Evolutionary conservation across 2,113 vertebrate genomes (phyloP), one percentile per base, ranked within the genome.

Genomic region (Symphodus melops): DNA sequence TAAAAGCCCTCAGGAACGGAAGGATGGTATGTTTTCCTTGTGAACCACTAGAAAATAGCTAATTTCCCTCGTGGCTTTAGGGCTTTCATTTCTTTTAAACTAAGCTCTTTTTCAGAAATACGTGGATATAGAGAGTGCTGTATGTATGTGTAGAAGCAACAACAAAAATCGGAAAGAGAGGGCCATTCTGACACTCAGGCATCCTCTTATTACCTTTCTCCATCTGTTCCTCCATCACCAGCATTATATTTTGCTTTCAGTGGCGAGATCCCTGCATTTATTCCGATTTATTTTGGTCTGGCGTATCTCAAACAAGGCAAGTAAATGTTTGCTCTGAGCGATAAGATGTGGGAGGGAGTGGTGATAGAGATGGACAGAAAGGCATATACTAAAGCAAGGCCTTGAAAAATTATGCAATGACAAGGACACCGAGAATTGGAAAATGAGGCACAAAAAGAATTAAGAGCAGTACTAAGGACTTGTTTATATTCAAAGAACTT

Each of bases 271-370:
- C 64, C 59, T 41, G 3, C 72, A 63, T 86, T 84, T 82, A 77
- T 79, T 79, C 64, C 67, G 67, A 81, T 86, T 77, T 87, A 86
- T 86, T 86, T 91, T 80, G 68, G 83, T 77, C 67, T 62, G 59
- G 58, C 74, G 57, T 49, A 49, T 72, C 81, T 87, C 78, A 79
- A 87, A 87, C 81, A 85, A 82, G 75, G 64, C 77, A 67, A 82
- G 77, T 80, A 72, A 88, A 84, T 88, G 85, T 88, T 91, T 82
- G 85, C 79, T 84, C 82, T 56, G 67, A 86, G 90, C 73, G 54
- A 67, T 58, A 67, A 81, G 53, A 75, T 64, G 61, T 83, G 49
- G 71, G 85, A 58, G 66, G 72, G 59, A 65, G 79, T 9, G 2
- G 28, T 5, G 60, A 4, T 33, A 33, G 28, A 33, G 28, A 33